Evolutionary conservation across 2,113 vertebrate species (phyloP).

Genomic region (Phalacrocorax pelagicus): DNA sequence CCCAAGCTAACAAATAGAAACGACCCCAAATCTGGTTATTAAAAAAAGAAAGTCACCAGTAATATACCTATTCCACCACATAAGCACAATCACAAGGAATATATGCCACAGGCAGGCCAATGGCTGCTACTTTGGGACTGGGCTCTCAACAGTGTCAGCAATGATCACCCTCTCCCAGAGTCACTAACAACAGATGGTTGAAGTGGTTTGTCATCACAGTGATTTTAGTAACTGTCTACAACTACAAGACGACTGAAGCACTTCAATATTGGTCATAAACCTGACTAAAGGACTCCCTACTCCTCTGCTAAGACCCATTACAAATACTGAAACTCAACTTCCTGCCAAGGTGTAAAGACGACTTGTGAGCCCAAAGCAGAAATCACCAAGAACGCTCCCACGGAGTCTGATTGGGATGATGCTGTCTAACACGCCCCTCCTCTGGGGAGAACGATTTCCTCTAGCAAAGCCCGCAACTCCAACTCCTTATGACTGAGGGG

Average conservation of each 20-base stretch:
- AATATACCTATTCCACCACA: neutral
- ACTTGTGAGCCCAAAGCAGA: neutral
- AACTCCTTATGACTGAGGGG: neutral
- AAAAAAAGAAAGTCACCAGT: neutral
- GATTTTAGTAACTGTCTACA: neutral
- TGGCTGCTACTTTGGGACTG: neutral
- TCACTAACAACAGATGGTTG: neutral
- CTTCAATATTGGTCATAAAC: neutral
- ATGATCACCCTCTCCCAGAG: neutral
- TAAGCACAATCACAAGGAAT: neutral
- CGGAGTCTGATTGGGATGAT: neutral
- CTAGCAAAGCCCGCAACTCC: slow-evolving; percentile 29
- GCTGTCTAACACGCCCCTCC: neutral
- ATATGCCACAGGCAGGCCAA: neutral
- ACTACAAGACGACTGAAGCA: neutral
- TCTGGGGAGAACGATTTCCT: neutral
- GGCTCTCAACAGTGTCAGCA: neutral
- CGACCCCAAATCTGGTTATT: neutral
- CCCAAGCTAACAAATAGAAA: neutral
- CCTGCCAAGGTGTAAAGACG: neutral
- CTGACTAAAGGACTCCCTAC: neutral
- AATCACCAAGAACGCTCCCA: neutral
- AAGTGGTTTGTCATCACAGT: neutral
- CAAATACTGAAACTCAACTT: neutral
- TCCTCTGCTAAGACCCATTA: neutral